A percentile compares a stretch with the other conserved stretches of the same genome.
These are phyloP conservation scores for Cynoglossus semilaevis DNA, from an alignment of 2,113 vertebrate species.

Conservation along the genomic window DNA sequence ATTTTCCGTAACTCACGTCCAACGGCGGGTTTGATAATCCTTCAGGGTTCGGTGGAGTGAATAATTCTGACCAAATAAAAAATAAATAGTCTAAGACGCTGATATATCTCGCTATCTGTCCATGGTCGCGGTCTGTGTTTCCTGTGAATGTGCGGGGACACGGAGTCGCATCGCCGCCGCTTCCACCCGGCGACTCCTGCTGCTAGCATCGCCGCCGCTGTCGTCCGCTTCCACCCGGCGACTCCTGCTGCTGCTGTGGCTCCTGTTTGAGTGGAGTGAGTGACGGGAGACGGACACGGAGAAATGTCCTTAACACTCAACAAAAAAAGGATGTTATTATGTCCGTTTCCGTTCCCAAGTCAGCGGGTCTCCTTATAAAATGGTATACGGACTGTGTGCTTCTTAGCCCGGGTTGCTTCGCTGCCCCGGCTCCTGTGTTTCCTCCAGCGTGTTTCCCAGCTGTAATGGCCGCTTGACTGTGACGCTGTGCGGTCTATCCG, in stretches of 20 bases:
- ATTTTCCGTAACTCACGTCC: constrained; percentile 42
- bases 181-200: constrained; percentile 65
- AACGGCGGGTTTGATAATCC: constrained; percentile 53
- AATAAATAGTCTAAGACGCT: constrained; percentile 1
- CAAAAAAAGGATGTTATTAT: constrained; percentile 7
- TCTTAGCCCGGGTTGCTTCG: constrained; percentile 48
- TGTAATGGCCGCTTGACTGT: constrained; percentile 73
- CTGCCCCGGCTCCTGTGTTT: constrained; percentile 30
- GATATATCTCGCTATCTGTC: constrained; percentile 41
- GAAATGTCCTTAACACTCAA: constrained; percentile 25
- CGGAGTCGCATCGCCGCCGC: constrained; percentile 45
- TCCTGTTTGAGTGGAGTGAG: constrained; percentile 21
- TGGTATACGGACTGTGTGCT: constrained; percentile 56
- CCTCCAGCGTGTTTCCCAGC: constrained; percentile 43
- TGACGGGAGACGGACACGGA: constrained; percentile 14
- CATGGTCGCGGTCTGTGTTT: constrained; percentile 25
- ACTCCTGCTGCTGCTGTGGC: constrained; percentile 45
- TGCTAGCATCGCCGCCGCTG: constrained; percentile 23
- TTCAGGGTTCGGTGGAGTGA: not conserved
- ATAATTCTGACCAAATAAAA: constrained; percentile 3
- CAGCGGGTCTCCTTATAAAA: constrained; percentile 38
- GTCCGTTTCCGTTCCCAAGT: constrained; percentile 52
- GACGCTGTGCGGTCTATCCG: constrained; percentile 47
- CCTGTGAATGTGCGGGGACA: constrained; percentile 15
- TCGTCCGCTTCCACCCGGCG: constrained; percentile 59